phyloP scores from a whole-genome alignment of 2,888 invertebrate species.

The Drosophila falleni region DNA sequence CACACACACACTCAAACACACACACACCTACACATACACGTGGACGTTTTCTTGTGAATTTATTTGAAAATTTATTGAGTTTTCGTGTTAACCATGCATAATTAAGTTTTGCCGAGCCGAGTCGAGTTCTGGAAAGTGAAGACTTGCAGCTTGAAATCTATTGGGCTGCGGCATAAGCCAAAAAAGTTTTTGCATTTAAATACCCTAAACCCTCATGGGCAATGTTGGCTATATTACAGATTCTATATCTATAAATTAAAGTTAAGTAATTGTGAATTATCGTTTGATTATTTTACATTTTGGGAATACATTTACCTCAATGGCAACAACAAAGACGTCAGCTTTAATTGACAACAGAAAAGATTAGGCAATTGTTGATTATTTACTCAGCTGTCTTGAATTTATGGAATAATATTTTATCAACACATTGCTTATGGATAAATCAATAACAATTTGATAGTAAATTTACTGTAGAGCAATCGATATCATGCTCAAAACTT shows the following conservation, averaged over 20 bases:
- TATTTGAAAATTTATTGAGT: conserved; percentile 84
- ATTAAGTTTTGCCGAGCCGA: conserved; percentile 78
- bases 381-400: too few species aligned
- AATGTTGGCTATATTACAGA: conserved; percentile 8
- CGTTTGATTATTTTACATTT: conserved; percentile 18
- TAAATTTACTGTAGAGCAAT: too few species aligned
- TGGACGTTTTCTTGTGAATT: conserved; percentile 65
- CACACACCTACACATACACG: conserved; percentile 20
- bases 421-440: too few species aligned
- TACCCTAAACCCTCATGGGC: conserved; percentile 26
- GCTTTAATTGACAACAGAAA: background rate
- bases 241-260: conserved; percentile 12
- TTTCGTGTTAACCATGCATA: conserved; percentile 85
- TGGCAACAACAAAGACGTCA: background rate
- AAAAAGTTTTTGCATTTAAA: conserved; percentile 47
- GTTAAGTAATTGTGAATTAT: conserved; percentile 26
- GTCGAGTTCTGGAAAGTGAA: background rate
- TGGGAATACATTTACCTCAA: background rate
- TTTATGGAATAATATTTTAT: too few species aligned
- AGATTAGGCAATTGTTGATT: background rate
- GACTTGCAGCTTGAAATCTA: conserved; percentile 35
- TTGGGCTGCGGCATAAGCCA: conserved; percentile 49
- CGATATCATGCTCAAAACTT: too few species aligned
- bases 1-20: conserved; percentile 23
- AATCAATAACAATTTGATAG: too few species aligned